Percentiles rank a stretch among this genome's conserved stretches.
These are phyloP conservation scores for Ommatoiulus sabulosus DNA, from an alignment of 2,888 invertebrate genomes.

Conservation along the genomic window DNA sequence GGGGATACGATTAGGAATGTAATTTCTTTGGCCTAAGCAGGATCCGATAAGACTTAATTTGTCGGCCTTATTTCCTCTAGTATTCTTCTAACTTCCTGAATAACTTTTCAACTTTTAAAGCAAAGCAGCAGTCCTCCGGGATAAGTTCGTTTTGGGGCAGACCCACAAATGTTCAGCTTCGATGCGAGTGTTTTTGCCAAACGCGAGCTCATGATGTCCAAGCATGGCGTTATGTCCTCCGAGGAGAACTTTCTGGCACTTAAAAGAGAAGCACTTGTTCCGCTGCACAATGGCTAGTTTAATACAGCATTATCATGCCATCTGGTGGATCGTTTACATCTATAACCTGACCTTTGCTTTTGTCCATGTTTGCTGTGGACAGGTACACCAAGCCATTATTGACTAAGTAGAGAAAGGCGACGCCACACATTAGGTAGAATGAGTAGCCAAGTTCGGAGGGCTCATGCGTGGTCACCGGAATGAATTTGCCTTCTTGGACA, in stretches of 20 bases:
- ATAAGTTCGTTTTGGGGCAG: background rate
- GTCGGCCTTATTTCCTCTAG: background rate
- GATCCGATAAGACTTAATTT: background rate
- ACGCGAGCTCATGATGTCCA: no score
- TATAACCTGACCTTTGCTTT: background rate
- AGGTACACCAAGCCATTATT: conserved; percentile 71
- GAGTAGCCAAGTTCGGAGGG: conserved; percentile 58
- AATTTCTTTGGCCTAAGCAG: conserved; percentile 2
- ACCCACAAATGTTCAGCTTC: no score
- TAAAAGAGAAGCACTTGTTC: no score
- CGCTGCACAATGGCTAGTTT: background rate
- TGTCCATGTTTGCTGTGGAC: conserved; percentile 27
- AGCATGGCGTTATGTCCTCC: background rate
- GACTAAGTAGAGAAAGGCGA: conserved; percentile 77
- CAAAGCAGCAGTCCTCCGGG: background rate
- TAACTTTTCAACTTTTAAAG: background rate
- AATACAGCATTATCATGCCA: conserved; percentile 58
- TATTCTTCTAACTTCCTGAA: no score
- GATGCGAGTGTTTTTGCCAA: no score
- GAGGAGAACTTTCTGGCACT: background rate
- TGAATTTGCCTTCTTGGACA: background rate
- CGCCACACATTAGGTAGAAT: conserved; percentile 77
- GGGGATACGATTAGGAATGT: background rate
- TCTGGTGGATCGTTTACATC: conserved; percentile 51
- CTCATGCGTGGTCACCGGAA: background rate